A percentile compares a stretch with the other conserved stretches of the same genome.
Evolutionary conservation across 2,797 vertebrate species (phyloP).

Genomic region (Gila robusta): DNA sequence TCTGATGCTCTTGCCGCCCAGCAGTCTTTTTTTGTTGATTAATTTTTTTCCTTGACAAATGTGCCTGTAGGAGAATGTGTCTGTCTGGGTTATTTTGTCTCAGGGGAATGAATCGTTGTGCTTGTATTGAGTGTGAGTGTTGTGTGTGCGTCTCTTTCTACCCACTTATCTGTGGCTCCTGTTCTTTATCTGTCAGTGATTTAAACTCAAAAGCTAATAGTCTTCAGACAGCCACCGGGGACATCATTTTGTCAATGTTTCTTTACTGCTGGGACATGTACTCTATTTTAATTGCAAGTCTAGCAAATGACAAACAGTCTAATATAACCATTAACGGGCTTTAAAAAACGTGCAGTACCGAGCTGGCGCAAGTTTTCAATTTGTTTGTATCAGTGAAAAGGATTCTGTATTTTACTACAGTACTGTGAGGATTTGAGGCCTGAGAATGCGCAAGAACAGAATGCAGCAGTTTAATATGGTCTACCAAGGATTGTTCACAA

Average conservation of each 20-base stretch:
- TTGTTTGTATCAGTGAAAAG: background rate
- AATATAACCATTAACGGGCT: background rate
- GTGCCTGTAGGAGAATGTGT: conserved; percentile 10
- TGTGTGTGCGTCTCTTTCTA: conserved; percentile 25
- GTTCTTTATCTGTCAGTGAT: conserved; percentile 40
- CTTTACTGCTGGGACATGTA: conserved; percentile 22
- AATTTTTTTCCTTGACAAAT: background rate
- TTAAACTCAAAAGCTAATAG: conserved; percentile 45
- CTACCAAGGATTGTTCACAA: conserved; percentile 12
- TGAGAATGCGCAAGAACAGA: background rate
- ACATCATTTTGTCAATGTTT: conserved; percentile 21
- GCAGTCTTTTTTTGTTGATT: background rate
- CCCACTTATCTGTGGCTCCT: conserved; percentile 35
- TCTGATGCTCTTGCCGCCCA: background rate
- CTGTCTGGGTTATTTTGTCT: conserved; percentile 34
- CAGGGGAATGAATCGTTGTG: conserved; percentile 9
- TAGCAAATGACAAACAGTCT: background rate
- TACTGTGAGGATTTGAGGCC: background rate
- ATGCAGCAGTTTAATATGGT: conserved; percentile 19
- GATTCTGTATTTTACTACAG: background rate
- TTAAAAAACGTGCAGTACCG: background rate
- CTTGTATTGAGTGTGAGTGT: conserved; percentile 12
- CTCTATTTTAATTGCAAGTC: conserved; percentile 20
- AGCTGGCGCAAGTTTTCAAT: background rate
- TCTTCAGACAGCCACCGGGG: conserved; percentile 48